These are phyloP conservation scores for Sclerodermus sp. DNA, from an alignment of 2,888 invertebrate genomes.

Conservation along the genomic window DNA sequence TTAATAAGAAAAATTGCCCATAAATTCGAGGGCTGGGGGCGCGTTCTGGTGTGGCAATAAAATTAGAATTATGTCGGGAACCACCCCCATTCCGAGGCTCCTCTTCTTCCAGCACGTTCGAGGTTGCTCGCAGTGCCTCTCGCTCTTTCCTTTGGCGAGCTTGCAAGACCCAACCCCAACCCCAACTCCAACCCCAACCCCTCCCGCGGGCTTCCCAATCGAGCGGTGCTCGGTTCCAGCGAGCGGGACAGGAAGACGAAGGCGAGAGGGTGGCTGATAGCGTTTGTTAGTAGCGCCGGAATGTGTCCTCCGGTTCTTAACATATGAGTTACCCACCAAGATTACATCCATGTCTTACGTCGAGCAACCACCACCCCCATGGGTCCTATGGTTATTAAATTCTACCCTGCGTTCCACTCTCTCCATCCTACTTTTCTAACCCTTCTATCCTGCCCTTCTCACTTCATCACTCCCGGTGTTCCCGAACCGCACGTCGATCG, in stretches of 20 bases:
- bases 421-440: not conserved
- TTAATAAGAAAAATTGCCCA: slow-evolving; percentile 58
- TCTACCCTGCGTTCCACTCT: slow-evolving; percentile 17
- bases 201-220: slow-evolving; percentile 2
- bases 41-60: slow-evolving; percentile 48
- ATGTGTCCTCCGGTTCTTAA: slow-evolving; percentile 50
- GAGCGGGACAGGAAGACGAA: not conserved
- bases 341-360: slow-evolving; percentile 51
- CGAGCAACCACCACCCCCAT: slow-evolving; percentile 13
- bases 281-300: slow-evolving; percentile 52
- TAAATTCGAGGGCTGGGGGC: slow-evolving; percentile 43
- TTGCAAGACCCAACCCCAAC: too few relatives aligned
- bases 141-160: slow-evolving; percentile 4
- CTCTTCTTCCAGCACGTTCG: too few relatives aligned
- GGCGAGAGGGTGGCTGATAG: slow-evolving; percentile 15
- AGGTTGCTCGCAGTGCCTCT: too few relatives aligned
- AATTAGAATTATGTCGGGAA: slow-evolving; percentile 54
- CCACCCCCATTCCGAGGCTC: slow-evolving; percentile 11
- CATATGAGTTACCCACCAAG: slow-evolving; percentile 53
- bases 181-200: too few relatives aligned
- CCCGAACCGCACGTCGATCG: too few relatives aligned
- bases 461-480: too few relatives aligned
- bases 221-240: not conserved
- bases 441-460: too few relatives aligned
- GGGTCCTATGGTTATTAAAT: slow-evolving; percentile 47